These are phyloP conservation scores for Alauda arvensis DNA, from an alignment of 2,797 vertebrate genomes.

Conservation along the genomic window DNA sequence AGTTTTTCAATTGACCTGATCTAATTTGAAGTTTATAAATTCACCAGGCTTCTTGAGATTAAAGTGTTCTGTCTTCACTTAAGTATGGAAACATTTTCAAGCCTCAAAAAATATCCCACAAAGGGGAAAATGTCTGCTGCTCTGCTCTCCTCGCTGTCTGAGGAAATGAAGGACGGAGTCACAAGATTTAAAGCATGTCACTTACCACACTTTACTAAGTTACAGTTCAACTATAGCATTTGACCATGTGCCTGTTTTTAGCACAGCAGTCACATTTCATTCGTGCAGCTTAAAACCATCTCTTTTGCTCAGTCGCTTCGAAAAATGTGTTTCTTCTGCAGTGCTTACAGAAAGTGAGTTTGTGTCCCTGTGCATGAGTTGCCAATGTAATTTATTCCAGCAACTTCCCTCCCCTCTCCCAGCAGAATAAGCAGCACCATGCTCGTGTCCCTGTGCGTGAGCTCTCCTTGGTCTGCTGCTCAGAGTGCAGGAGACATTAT, in stretches of 20 bases:
- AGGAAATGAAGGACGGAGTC: slow-evolving; percentile 53
- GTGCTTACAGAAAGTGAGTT: not conserved
- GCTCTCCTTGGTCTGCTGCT: not conserved
- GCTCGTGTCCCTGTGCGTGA: not conserved
- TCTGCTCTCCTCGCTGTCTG: not conserved
- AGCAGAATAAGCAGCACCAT: not conserved
- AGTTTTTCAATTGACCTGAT: slow-evolving; percentile 54
- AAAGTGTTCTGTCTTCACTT: slow-evolving; percentile 49
- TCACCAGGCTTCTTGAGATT: slow-evolving; percentile 46
- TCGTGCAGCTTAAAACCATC: not conserved
- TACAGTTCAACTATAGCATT: slow-evolving; percentile 46
- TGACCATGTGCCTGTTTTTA: slow-evolving; percentile 53
- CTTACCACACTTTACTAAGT: slow-evolving; percentile 61
- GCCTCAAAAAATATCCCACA: slow-evolving; percentile 52
- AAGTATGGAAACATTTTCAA: slow-evolving; percentile 57
- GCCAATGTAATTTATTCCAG: slow-evolving; percentile 3
- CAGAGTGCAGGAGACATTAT: not conserved
- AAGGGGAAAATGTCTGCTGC: slow-evolving; percentile 42
- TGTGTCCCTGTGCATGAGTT: not conserved
- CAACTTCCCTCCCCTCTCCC: not conserved
- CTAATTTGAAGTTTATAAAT: slow-evolving; percentile 57
- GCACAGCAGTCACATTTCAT: slow-evolving; percentile 41
- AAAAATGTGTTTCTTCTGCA: slow-evolving; percentile 14
- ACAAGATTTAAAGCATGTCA: slow-evolving; percentile 53
- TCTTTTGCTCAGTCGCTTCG: not conserved